These are phyloP conservation scores for Mylabris sibirica DNA, from an alignment of 2,888 invertebrate species.

Conservation along the genomic window DNA sequence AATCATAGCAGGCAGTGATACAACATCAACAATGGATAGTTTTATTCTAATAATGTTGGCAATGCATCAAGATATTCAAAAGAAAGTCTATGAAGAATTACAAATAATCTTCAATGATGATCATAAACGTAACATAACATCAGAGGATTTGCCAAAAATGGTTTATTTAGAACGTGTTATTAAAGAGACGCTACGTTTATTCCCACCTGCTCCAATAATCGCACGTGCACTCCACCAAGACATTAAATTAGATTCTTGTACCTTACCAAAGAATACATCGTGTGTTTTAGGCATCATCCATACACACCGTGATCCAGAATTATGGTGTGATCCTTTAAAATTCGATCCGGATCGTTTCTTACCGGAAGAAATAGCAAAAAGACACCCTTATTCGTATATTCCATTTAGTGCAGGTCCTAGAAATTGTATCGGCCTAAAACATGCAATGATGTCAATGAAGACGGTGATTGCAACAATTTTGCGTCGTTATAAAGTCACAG, in stretches of 20 bases:
- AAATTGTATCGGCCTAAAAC: slow-evolving; percentile 63
- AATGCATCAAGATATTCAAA: slow-evolving; percentile 46
- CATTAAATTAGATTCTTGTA: slow-evolving; percentile 28
- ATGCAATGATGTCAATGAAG: slow-evolving; percentile 62
- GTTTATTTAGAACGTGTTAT: slow-evolving; percentile 44
- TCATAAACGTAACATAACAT: slow-evolving; percentile 24
- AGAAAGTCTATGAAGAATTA: slow-evolving; percentile 43
- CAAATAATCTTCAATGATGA: slow-evolving; percentile 31
- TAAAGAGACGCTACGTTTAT: slow-evolving; percentile 44
- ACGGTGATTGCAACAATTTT: slow-evolving; percentile 56
- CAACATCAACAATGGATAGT: slow-evolving; percentile 47
- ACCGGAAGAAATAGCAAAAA: slow-evolving; percentile 60
- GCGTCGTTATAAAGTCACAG: slow-evolving; percentile 52
- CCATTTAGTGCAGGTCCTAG: slow-evolving; percentile 64
- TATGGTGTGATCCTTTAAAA: slow-evolving; percentile 66
- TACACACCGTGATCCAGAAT: slow-evolving; percentile 62
- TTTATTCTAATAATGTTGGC: slow-evolving; percentile 47
- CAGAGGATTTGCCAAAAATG: slow-evolving; percentile 38
- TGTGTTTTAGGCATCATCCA: slow-evolving; percentile 59
- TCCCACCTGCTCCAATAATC: slow-evolving; percentile 39
- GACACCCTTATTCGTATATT: slow-evolving; percentile 63
- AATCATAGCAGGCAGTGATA: slow-evolving; percentile 64
- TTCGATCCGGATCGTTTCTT: slow-evolving; percentile 69
- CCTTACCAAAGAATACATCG: not conserved
- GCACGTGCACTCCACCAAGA: slow-evolving; percentile 33